These are phyloP conservation scores for Xestia xanthographa DNA, from an alignment of 2,888 invertebrate species.

Conservation along the genomic window DNA sequence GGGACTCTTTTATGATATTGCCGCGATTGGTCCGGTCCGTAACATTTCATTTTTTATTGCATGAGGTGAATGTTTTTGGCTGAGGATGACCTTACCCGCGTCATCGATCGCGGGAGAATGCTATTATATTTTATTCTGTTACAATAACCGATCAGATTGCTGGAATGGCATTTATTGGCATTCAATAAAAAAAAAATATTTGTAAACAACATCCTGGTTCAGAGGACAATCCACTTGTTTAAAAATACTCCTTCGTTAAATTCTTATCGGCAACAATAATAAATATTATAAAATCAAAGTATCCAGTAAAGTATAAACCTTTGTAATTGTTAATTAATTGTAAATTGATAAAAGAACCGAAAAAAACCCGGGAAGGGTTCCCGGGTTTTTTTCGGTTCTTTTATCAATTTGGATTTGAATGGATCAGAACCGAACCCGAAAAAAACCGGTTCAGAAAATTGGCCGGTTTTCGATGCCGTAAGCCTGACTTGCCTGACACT, in stretches of 20 bases:
- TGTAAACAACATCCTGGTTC: background rate
- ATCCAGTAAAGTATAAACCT: too few relatives aligned
- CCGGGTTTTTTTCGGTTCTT: too few relatives aligned
- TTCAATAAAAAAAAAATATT: too few relatives aligned
- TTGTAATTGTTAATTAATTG: too few relatives aligned
- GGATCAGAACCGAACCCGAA: too few relatives aligned
- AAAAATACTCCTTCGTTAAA: constrained; percentile 10
- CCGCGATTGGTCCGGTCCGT: constrained; percentile 28
- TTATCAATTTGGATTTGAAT: too few relatives aligned
- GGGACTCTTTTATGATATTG: constrained; percentile 33
- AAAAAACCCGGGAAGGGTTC: too few relatives aligned
- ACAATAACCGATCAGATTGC: constrained; percentile 16
- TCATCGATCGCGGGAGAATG: constrained; percentile 36
- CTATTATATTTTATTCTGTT: constrained; percentile 27
- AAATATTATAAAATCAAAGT: background rate
- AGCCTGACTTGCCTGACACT: background rate
- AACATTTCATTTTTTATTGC: constrained; percentile 48
- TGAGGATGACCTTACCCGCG: constrained; percentile 29
- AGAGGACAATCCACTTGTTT: background rate
- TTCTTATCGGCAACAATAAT: constrained; percentile 9
- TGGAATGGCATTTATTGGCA: background rate
- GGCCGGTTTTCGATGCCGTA: too few relatives aligned
- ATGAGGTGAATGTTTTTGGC: constrained; percentile 39
- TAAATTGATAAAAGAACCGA: too few relatives aligned
- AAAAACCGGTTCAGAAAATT: too few relatives aligned